These are phyloP conservation scores for Riparia riparia DNA, from an alignment of 2,113 vertebrate genomes.

Conservation along the genomic window DNA sequence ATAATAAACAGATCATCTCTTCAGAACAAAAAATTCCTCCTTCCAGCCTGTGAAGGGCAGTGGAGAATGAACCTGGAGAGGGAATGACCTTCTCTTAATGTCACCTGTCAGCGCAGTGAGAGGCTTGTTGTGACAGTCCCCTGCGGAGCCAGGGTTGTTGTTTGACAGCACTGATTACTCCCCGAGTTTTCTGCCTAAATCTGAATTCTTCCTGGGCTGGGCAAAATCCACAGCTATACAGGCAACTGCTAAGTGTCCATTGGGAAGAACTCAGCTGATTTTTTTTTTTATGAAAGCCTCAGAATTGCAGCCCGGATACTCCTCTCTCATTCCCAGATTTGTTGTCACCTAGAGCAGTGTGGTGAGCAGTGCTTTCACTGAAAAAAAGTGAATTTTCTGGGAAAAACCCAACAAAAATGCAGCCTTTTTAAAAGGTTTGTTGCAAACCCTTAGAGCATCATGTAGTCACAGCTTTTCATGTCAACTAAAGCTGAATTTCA, in stretches of 20 bases:
- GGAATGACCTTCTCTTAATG: constrained; percentile 73
- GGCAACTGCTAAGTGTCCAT: neutral
- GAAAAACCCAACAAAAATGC: neutral
- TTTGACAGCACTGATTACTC: constrained; percentile 41
- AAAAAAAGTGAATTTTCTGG: neutral
- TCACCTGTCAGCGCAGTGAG: constrained; percentile 60
- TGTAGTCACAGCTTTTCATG: neutral
- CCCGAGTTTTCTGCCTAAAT: neutral
- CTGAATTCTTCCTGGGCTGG: neutral
- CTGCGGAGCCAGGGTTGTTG: constrained; percentile 14
- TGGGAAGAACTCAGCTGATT: neutral
- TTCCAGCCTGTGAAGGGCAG: constrained; percentile 4
- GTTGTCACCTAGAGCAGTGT: neutral
- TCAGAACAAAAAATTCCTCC: constrained; percentile 14
- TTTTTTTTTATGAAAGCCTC: neutral
- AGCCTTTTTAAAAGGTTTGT: neutral
- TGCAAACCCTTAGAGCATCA: neutral
- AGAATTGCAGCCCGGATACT: neutral
- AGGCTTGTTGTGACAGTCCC: constrained; percentile 56
- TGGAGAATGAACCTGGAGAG: constrained; percentile 22
- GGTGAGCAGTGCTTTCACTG: neutral
- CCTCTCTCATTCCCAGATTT: neutral
- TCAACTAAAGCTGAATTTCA: neutral
- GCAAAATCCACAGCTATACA: neutral
- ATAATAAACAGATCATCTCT: neutral